Percentiles rank a stretch among this genome's conserved stretches.
phyloP scores from a whole-genome alignment of 2,113 vertebrate genomes.

The Stegastes partitus region DNA sequence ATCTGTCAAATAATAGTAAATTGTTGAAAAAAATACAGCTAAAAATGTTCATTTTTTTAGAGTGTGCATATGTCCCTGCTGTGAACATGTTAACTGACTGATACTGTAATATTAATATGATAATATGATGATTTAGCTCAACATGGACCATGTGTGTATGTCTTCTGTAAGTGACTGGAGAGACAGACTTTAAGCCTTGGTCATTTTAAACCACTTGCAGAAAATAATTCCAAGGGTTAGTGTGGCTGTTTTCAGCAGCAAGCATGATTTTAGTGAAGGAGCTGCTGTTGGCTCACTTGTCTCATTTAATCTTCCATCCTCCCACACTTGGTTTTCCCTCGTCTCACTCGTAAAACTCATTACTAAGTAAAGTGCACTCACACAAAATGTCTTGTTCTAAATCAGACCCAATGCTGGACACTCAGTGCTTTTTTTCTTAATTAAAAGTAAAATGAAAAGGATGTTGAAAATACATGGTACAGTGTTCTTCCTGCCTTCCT shows the following conservation, averaged over 20 bases:
- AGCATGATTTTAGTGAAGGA: background rate
- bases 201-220: background rate
- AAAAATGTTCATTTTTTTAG: background rate
- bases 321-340: background rate
- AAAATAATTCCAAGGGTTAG: constrained; percentile 4
- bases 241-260: constrained; percentile 2
- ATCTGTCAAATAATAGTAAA: too few species aligned
- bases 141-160: background rate
- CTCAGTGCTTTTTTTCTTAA: background rate
- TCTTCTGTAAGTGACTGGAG: background rate
- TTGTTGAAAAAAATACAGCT: too few species aligned
- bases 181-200: background rate
- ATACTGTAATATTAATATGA: too few species aligned
- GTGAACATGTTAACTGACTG: background rate
- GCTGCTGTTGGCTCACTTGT: constrained; percentile 19
- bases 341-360: constrained; percentile 5
- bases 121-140: background rate
- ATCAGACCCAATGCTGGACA: background rate
- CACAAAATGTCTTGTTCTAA: too few species aligned
- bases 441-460: background rate
- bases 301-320: constrained; percentile 26
- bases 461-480: background rate
- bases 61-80: background rate
- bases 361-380: background rate
- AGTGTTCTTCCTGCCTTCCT: background rate